Evolutionary conservation across 1,140 invertebrate species (phyloP), one percentile per base, ranked within the genome.

Genomic region (Drosophila pruinosa): DNA sequence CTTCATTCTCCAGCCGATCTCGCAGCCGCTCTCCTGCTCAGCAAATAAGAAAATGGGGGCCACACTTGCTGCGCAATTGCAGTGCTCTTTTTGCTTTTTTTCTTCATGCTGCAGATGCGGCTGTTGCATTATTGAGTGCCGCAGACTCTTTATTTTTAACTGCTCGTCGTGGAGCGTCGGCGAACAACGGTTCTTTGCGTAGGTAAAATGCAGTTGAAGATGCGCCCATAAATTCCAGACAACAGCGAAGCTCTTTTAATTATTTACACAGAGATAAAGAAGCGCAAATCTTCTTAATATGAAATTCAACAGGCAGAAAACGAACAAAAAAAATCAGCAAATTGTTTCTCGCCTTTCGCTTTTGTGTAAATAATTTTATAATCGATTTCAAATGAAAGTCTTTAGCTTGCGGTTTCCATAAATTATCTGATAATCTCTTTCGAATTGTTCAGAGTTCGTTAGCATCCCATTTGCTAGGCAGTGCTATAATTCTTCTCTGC

Each of bases 61-160:
- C 62, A 57, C 78, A 72, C 72, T 75, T 85, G 79, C 79, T 75
- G 80, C 80, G 80, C 81, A 85, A 86, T 86, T 85, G 77, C 72
- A 48, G 19, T 38, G 50, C 6, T 28, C 22, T 8, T 28, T 50
- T 39, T 26, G 12, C 6, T 22, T 5, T 24, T 45, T 0, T 24
- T 10, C 12, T 31, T 45, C 47, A 28, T 54, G 48, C 54, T 54
- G 53, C 53, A 48, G 17, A 21, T 41, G 39, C 4, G 1, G 38
- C 5, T 47, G 36, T 67, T 75, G 64, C 53, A 64, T 80, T 80
- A 43, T 76, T 59, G 70, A 78, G 70, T 63, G 72, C 58, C 53
- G 48, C 43, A 70, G 78, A 75, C 72, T 48, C 41, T 75, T 86
- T 86, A 81, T 85, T 85, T 85, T 86, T 76, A 86, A 83, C 80